Evolutionary conservation across 1,140 invertebrate genomes (phyloP).

Genomic region (Tetramorium parvispinum): DNA sequence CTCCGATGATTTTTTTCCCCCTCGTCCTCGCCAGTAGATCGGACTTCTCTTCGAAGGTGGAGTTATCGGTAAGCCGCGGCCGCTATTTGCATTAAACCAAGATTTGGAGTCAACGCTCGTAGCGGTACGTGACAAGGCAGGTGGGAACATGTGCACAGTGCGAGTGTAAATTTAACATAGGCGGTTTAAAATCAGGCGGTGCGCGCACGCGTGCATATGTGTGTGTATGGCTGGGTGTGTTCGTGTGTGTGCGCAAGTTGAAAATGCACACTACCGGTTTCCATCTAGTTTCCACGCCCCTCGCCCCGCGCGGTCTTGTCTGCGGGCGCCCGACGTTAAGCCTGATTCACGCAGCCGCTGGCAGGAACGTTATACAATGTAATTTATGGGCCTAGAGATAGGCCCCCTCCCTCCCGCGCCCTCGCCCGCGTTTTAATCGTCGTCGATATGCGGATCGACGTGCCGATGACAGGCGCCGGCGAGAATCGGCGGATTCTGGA

Average conservation of each 20-base stretch:
- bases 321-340: slow-evolving; percentile 8
- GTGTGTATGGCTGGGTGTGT: not conserved
- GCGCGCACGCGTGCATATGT: too few species aligned
- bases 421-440: not conserved
- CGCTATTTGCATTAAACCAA: slow-evolving; percentile 45
- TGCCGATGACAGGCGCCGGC: not conserved
- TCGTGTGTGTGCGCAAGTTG: not conserved
- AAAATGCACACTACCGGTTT: slow-evolving; percentile 54
- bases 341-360: slow-evolving; percentile 12
- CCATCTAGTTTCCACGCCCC: slow-evolving; percentile 36
- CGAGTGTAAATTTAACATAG: slow-evolving; percentile 24
- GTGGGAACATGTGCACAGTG: slow-evolving; percentile 1
- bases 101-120: slow-evolving; percentile 40
- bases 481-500: not conserved
- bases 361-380: not conserved
- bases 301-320: not conserved
- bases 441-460: not conserved
- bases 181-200: slow-evolving; percentile 14
- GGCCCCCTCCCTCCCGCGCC: too few species aligned
- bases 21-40: not conserved
- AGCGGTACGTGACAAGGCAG: slow-evolving; percentile 16
- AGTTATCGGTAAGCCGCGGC: slow-evolving; percentile 11
- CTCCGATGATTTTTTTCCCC: not conserved
- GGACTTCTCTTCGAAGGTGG: not conserved
- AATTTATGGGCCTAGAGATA: not conserved